Conservation (phyloP, 2,888 invertebrate species). For the Nephrotoma flavescens region DNA sequence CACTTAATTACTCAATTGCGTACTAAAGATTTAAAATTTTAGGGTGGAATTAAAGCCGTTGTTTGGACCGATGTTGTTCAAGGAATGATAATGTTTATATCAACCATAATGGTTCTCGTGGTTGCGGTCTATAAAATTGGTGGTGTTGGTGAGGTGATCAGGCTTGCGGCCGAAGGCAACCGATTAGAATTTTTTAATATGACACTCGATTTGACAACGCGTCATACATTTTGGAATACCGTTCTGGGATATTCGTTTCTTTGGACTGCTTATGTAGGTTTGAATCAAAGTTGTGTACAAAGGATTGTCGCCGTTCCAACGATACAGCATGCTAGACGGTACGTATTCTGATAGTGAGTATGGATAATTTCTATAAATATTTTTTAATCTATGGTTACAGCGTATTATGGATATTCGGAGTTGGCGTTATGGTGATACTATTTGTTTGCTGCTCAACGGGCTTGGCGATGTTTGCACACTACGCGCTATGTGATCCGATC, state of each 20-base stretch:
- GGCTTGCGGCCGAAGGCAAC: slow-evolving; percentile 24
- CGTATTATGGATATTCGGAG: background rate
- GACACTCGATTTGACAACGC: slow-evolving; percentile 37
- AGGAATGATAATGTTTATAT: slow-evolving; percentile 25
- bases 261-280: slow-evolving; percentile 45
- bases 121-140: slow-evolving; percentile 30
- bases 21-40: background rate
- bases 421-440: background rate
- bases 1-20: background rate
- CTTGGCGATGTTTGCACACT: background rate
- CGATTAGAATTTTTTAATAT: slow-evolving; percentile 35
- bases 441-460: background rate
- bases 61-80: slow-evolving; percentile 26
- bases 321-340: slow-evolving; percentile 39
- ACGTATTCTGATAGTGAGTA: background rate
- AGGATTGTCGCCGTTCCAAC: slow-evolving; percentile 32
- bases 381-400: background rate
- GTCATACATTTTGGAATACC: slow-evolving; percentile 32
- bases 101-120: slow-evolving; percentile 27
- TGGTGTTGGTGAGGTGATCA: slow-evolving; percentile 26
- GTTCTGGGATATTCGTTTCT: slow-evolving; percentile 40
- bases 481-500: slow-evolving; percentile 35
- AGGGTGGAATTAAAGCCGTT: slow-evolving; percentile 35
- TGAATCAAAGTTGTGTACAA: background rate
- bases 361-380: background rate